Conservation (phyloP, 2,888 invertebrate species). For the Adineta ricciae region DNA sequence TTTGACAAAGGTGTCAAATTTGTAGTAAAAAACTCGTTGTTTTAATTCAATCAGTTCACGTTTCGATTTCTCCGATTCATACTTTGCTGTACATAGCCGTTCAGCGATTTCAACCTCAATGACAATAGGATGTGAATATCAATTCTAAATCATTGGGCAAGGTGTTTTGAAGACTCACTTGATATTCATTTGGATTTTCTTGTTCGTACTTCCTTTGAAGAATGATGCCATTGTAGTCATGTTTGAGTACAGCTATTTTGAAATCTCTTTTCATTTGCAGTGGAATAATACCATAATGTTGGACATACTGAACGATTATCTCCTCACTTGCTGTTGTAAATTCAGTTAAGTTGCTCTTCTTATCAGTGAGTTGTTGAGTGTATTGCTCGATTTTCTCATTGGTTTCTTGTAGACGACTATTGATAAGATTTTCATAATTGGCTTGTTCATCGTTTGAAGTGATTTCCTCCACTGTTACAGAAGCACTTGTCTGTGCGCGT, state of each 20-base stretch:
- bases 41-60: background rate
- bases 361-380: background rate
- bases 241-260: background rate
- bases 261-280: background rate
- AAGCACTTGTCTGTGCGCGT: rapidly evolving
- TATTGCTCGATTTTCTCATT: background rate
- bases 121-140: background rate
- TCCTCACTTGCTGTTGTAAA: background rate
- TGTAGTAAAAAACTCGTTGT: background rate
- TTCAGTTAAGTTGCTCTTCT: background rate
- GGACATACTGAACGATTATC: background rate
- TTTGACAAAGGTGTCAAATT: background rate
- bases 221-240: background rate
- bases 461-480: background rate
- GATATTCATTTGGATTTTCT: background rate
- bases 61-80: background rate
- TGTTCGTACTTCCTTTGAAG: background rate
- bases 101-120: background rate
- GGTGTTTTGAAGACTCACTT: too few species aligned
- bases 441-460: background rate
- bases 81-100: background rate
- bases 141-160: too few species aligned
- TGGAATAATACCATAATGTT: background rate
- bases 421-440: background rate
- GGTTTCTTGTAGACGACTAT: background rate